Percentiles rank a stretch among this genome's conserved stretches.
Evolutionary conservation across 2,113 vertebrate genomes (phyloP).

Genomic region (Plecturocebus donacophilus): DNA sequence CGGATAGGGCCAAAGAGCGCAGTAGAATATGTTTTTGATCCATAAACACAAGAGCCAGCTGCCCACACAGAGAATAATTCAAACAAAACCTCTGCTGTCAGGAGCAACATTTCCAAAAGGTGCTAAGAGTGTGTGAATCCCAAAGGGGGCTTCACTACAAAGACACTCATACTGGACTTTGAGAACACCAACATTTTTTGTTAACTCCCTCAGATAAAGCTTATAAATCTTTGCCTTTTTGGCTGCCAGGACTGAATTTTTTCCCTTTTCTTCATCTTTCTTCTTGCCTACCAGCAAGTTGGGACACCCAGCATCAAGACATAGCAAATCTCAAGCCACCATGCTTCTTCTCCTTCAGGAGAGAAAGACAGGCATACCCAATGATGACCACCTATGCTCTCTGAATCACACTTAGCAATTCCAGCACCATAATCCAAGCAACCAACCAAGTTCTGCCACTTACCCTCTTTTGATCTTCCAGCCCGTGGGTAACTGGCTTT

Average conservation of each 20-base stretch:
- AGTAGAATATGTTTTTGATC: slow-evolving; percentile 51
- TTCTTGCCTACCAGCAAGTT: not conserved
- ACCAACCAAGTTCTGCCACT: slow-evolving; percentile 79
- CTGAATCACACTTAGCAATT: slow-evolving; percentile 49
- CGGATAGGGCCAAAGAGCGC: slow-evolving; percentile 9
- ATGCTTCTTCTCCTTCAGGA: not conserved
- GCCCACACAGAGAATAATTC: slow-evolving; percentile 44
- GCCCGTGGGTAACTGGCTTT: slow-evolving; percentile 92
- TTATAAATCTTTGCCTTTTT: not conserved
- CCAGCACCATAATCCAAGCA: slow-evolving; percentile 24
- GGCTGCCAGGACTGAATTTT: not conserved
- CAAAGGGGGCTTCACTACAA: not conserved
- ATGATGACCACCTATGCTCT: slow-evolving; percentile 14
- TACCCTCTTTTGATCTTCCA: slow-evolving; percentile 99
- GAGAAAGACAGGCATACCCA: not conserved
- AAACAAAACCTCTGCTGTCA: slow-evolving; percentile 20
- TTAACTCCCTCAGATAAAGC: not conserved
- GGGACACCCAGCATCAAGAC: not conserved
- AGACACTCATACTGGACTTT: not conserved
- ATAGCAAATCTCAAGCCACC: not conserved
- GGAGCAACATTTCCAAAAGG: slow-evolving; percentile 14
- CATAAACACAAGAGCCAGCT: slow-evolving; percentile 50
- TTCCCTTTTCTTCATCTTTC: slow-evolving; percentile 36
- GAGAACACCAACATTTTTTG: not conserved
- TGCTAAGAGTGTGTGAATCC: not conserved